Evolutionary conservation across 2,113 vertebrate species (phyloP).

Genomic region (Xerus inauris): DNA sequence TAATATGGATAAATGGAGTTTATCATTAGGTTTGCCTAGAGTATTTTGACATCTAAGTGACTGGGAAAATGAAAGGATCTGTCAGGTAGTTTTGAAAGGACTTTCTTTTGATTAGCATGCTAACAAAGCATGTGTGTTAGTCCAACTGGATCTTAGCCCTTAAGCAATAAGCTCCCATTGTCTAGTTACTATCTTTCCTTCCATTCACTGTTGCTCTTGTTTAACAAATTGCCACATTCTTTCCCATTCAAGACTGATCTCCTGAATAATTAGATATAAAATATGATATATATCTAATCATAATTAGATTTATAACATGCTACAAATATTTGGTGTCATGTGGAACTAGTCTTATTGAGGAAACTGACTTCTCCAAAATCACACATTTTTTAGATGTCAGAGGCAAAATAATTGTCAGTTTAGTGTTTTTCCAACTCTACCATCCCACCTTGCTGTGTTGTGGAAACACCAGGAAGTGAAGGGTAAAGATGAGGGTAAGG

Average conservation of each 20-base stretch:
- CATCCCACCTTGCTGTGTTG: background rate
- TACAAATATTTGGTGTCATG: background rate
- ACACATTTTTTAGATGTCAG: background rate
- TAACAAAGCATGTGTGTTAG: background rate
- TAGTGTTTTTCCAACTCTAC: background rate
- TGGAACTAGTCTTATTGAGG: background rate
- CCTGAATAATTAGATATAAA: background rate
- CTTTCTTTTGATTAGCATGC: background rate
- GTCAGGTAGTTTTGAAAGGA: background rate
- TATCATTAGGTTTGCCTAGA: background rate
- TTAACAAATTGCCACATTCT: background rate
- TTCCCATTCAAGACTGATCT: background rate
- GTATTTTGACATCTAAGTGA: background rate
- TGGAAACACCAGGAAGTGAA: constrained; percentile 10
- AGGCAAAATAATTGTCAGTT: constrained; percentile 13
- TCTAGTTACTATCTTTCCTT: background rate
- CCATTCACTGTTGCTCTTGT: background rate
- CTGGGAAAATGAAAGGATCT: background rate
- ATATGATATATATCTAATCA: background rate
- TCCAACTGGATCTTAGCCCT: background rate
- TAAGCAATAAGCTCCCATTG: no score
- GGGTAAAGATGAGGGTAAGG: background rate
- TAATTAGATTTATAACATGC: constrained; percentile 10
- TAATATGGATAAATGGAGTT: background rate
- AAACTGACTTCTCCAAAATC: background rate